These are phyloP conservation scores for Podarcis lilfordi DNA, from an alignment of 2,797 vertebrate genomes.

Conservation along the genomic window DNA sequence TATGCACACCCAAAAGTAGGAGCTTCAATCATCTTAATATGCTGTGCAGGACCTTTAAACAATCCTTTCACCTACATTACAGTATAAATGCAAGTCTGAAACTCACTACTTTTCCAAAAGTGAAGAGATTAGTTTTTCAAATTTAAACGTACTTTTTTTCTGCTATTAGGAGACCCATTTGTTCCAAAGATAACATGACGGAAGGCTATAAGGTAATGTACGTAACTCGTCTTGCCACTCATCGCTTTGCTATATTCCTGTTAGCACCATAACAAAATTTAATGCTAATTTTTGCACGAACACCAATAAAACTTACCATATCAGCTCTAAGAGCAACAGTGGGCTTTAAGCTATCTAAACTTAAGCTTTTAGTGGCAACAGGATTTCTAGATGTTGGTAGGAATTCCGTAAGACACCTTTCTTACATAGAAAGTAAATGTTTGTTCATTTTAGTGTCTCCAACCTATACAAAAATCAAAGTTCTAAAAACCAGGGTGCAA, in stretches of 20 bases:
- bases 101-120: neutral
- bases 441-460: neutral
- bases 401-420: neutral
- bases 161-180: neutral
- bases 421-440: neutral
- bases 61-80: neutral
- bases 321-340: neutral
- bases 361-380: neutral
- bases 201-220: too few relatives aligned
- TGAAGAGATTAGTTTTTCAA: neutral
- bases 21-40: neutral
- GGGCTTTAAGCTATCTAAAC: neutral
- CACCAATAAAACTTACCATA: neutral
- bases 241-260: neutral
- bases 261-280: neutral
- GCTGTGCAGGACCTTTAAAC: neutral
- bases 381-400: neutral
- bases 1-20: neutral
- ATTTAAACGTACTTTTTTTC: neutral
- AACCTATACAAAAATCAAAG: neutral
- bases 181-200: neutral
- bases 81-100: neutral
- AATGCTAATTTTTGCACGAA: neutral
- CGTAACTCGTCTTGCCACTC: neutral
- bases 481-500: conserved; percentile 4